Evolutionary conservation across 1,140 invertebrate species (phyloP).

Genomic region (Pseudachorutes palmiensis): DNA sequence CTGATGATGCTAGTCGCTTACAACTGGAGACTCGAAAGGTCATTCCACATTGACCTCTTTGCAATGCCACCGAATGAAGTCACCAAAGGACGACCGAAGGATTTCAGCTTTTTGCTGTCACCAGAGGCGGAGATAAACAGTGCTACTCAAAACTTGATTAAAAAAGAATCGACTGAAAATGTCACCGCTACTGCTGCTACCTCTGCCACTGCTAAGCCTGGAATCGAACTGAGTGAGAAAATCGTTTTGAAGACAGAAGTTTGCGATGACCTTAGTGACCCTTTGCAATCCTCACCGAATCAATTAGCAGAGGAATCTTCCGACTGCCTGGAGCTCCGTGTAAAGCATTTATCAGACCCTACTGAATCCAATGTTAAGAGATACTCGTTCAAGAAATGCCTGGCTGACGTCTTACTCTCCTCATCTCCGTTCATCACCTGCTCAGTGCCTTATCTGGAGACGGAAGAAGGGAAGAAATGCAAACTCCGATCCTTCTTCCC

Average conservation of each 20-base stretch:
- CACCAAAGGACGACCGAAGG: slow-evolving; percentile 47
- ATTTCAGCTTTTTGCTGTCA: slow-evolving; percentile 2
- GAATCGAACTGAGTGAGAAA: too few relatives aligned
- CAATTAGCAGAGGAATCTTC: neutral
- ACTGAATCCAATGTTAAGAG: neutral
- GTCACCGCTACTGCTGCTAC: neutral
- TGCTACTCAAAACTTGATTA: neutral
- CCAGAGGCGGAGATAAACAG: neutral
- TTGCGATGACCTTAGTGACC: slow-evolving; percentile 61
- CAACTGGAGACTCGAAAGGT: slow-evolving; percentile 82
- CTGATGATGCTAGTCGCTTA: slow-evolving; percentile 80
- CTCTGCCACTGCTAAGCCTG: neutral
- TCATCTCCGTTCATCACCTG: slow-evolving; percentile 79
- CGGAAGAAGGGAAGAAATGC: slow-evolving; percentile 68
- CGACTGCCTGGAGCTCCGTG: neutral
- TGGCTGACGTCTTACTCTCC: slow-evolving; percentile 67
- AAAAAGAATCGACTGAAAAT: neutral
- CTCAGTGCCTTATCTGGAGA: slow-evolving; percentile 79
- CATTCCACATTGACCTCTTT: slow-evolving; percentile 78
- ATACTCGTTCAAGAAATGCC: slow-evolving; percentile 55
- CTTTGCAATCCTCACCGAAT: slow-evolving; percentile 58
- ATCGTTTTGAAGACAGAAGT: slow-evolving; percentile 40
- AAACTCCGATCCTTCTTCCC: slow-evolving; percentile 67
- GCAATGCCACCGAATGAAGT: slow-evolving; percentile 51
- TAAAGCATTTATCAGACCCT: slow-evolving; percentile 20